Base-by-base conservation (phyloP, 2,888 invertebrate genomes). In the Phalera bucephala region DNA sequence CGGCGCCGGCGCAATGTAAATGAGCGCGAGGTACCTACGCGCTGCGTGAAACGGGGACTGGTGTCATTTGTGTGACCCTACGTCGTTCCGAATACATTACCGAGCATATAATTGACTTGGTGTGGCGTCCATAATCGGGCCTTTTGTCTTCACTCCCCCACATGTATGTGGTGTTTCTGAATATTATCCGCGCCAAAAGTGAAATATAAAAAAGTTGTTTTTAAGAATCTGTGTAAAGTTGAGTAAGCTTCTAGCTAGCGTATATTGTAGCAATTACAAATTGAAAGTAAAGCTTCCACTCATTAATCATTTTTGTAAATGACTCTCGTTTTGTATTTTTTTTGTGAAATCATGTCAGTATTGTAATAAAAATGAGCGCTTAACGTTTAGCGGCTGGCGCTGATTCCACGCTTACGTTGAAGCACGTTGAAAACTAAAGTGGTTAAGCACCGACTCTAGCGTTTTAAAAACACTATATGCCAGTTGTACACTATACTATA, bases 61-160 rank as follows among this genome's bases (percentile, higher is more conserved):
- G 65, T 77, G 80, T 74, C 77, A 77, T 61, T 56, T 64, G 65
- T 44, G 52, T 80, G 85, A 86, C 85, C 86, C 67, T 64, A 39
- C 57, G 71, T 51, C 69, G 59, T 62, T 64, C 46, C 33, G 86
- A 80, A 86, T 86, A 86, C 55, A 84, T 87, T 86, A 84, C 54
- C 42, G 44, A 41, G 35, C 61, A 63, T 48, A 79, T 78, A 72
- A 72, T 77, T 64, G 76, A 66, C 57, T 57, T 55, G 62, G 54
- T 47, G 48, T 44, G 49, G 44, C 59, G 60, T 67, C 57, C 58
- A 49, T 49, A 49, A 53, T 34, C 52, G 45, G 34, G 20, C 41
- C 37, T 36, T 43, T 25, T 25, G 25, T 25, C 25, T 13, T 12
- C 12, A 12, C 25, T 12, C 12, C 9, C 4, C 23, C 23, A 11